Evolutionary conservation across 2,797 vertebrate genomes (phyloP).

Genomic region (Chaenodraco wilsoni): DNA sequence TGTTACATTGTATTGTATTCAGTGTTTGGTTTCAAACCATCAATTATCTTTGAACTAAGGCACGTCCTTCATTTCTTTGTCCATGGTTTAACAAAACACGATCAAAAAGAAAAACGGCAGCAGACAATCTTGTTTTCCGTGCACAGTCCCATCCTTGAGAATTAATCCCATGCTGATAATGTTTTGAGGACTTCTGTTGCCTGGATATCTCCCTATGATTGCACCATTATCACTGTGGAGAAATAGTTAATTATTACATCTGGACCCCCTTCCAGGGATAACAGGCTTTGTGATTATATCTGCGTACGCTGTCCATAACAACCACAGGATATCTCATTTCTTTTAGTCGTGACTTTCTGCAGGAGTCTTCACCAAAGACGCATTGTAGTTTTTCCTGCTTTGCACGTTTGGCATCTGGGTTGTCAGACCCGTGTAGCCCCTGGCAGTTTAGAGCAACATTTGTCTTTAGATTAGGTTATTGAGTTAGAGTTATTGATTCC

Average conservation of each 20-base stretch:
- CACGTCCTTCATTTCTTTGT: background rate
- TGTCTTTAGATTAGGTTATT: conserved; percentile 39
- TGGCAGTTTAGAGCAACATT: conserved; percentile 20
- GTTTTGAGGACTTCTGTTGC: conserved; percentile 10
- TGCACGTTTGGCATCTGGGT: conserved; percentile 27
- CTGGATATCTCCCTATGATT: background rate
- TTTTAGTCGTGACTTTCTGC: background rate
- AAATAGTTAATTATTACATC: conserved; percentile 12
- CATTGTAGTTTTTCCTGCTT: conserved; percentile 8
- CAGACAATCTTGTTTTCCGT: conserved; percentile 10
- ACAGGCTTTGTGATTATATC: conserved; percentile 8
- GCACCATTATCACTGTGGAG: background rate
- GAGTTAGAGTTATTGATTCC: conserved; percentile 40
- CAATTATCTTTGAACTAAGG: conserved; percentile 9
- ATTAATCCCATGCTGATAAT: background rate
- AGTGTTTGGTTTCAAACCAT: too few relatives aligned
- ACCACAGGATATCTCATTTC: background rate
- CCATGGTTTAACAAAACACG: background rate
- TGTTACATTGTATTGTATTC: too few relatives aligned
- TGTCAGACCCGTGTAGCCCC: conserved; percentile 1
- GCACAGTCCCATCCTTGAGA: conserved; percentile 3
- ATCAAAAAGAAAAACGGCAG: background rate
- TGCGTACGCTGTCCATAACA: background rate
- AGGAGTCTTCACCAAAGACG: background rate
- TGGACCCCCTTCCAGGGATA: background rate